Evolutionary conservation across 2,888 invertebrate species (phyloP), one percentile per base, ranked within the genome.

Genomic region (Morinoia aosen): DNA sequence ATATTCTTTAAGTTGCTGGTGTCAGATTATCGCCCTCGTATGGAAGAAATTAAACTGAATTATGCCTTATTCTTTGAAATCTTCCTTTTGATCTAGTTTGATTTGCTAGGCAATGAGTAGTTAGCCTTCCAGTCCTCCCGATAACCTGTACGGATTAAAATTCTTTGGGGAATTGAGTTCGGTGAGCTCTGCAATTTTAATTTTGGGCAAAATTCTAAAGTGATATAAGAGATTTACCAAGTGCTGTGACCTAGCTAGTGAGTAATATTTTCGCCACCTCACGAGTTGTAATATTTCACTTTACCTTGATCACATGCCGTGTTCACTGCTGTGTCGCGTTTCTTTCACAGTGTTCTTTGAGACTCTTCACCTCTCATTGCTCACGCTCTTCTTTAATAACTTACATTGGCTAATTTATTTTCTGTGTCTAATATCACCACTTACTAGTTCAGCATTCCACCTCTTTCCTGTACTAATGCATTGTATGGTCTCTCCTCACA

Each of bases 401-500:
- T 76, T 25, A 76, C 76, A 76, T 76, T 76, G 8, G 0, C 76
- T 76, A 76, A 1, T 16, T 76, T 8, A 7, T 76, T 33, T 76
- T 76, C 8, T 76, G 76, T 76, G 33, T 33, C 61, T 61, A 16
- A 61, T 76, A 25, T 76, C 76, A 76, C 19, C 76, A 33, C 76
- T 10, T 76, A 76, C 76, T 76, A 33, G 8, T 10, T 76, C 76
- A 10, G 16, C 33, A 16, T 33, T 76, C 33, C 76, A 76, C 76
- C 25, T 19, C 33, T 76, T 25, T 16, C 76, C 76, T 76, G 12
- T 76, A 76, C 76, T 76, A 76, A 76, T 76, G 19, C 76, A 33
- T 76, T 76, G 76, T 76, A 76, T 76, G 76, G 33, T 76, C 76
- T 76, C 76, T 76, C 76, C 76, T 76, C 76, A 76, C 76, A 76